Percentiles rank a stretch among this genome's conserved stretches.
phyloP scores from a whole-genome alignment of 2,888 invertebrate species.

The Eulithis prunata region DNA sequence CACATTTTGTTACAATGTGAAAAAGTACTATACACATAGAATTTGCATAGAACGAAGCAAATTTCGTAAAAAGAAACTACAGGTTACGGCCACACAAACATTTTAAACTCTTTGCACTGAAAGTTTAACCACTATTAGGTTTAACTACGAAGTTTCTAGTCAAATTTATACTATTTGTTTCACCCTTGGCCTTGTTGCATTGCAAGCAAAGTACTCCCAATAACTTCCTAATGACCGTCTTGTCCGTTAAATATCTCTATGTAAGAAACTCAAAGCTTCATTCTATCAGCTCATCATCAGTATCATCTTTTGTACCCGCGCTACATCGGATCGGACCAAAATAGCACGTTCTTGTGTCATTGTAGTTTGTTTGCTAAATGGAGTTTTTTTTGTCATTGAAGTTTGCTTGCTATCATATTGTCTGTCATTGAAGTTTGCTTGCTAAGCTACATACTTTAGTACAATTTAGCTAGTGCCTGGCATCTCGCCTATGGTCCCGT shows the following conservation, averaged over 20 bases:
- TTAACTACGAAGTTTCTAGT: conserved; percentile 6
- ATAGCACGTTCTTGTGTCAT: too few relatives aligned
- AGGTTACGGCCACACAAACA: conserved; percentile 13
- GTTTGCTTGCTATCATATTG: conserved; percentile 1
- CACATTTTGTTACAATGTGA: conserved; percentile 4
- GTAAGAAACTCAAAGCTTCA: too few relatives aligned
- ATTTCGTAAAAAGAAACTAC: conserved; percentile 22
- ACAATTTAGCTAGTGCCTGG: conserved; percentile 41
- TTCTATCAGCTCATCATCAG: too few relatives aligned
- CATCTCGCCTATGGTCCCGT: conserved; percentile 72
- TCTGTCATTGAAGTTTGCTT: neutral
- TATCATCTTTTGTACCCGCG: too few relatives aligned
- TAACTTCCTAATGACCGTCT: too few relatives aligned
- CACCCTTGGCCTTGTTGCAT: neutral
- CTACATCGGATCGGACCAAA: too few relatives aligned
- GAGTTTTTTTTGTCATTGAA: neutral
- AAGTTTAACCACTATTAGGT: neutral
- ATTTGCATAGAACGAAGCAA: neutral
- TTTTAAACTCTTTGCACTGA: conserved; percentile 13
- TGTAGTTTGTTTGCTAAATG: too few relatives aligned
- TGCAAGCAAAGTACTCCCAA: too few relatives aligned
- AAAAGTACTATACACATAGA: neutral
- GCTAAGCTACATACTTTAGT: neutral
- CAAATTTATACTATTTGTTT: conserved; percentile 10
- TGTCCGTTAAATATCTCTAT: too few relatives aligned